Base-by-base conservation (phyloP, 2,113 vertebrate species). In the Myotis davidii region DNA sequence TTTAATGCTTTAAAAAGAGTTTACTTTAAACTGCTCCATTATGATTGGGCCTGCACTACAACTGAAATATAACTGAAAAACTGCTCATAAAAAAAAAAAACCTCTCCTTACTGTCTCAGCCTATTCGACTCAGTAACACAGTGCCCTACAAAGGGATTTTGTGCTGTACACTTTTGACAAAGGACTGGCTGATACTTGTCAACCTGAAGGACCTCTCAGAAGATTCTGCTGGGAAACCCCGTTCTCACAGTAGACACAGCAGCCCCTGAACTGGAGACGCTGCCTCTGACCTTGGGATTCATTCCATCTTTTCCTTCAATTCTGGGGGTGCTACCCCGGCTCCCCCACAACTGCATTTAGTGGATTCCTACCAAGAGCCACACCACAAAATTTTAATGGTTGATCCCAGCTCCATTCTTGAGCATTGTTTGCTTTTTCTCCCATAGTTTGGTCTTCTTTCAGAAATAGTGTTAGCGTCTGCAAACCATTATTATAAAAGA, bases 401-500 rank as follows among this genome's bases (percentile, higher is more conserved):
- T 32, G 69, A 72, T 74, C 29, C 37, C 6, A 78, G 48, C 20
- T 73, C 48, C 21, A 50, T 54, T 88, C 52, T 17, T 90, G 18
- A 32, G 23, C 56, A 18, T 18, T 34, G 37, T 70, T 90, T 79
- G 52, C 32, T 85, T 79, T 89, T 69, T 67, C 39, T 64, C 34
- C 59, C 50, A 74, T 32, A 67, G 59, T 85, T 88, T 77, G 11
- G 29, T 54, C 20, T 90, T 27, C 25, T 94, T 86, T 96, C 59
- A 93, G 69, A 93, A 93, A 74, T 17, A 81, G 70, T 54, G 90
- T 83, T 52, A 59, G 6, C 70, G 6, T 52, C 32, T 91, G 25
- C 13, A 85, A 85, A 93, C 9, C 72, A 93, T 76, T 17, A 6
- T 88, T 54, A 87, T 87, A 37, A 67, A 90, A 65, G 54, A 90